phyloP scores from a whole-genome alignment of 2,797 vertebrate species.

The Menidia menidia region DNA sequence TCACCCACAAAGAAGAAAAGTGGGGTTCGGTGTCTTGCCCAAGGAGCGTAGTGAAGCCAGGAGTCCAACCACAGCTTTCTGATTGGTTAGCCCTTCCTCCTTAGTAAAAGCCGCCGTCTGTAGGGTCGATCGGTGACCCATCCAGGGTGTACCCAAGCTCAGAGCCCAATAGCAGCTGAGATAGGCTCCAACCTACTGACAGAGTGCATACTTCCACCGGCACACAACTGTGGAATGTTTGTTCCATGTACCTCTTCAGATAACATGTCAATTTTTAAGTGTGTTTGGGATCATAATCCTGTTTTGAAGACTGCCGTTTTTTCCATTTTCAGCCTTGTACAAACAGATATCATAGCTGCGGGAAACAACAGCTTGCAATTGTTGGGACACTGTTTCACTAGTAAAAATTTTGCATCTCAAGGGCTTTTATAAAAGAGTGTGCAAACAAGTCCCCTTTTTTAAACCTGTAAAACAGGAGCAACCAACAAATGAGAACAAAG shows the following conservation, averaged over 20 bases:
- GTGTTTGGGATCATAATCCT: background rate
- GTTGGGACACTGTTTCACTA: background rate
- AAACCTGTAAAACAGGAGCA: background rate
- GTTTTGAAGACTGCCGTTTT: background rate
- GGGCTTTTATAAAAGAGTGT: background rate
- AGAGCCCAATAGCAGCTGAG: no score
- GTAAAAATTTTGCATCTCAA: background rate
- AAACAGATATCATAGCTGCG: background rate
- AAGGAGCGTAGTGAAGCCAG: no score
- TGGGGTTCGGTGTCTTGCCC: no score
- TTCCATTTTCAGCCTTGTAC: background rate
- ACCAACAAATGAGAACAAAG: background rate
- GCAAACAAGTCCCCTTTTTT: background rate
- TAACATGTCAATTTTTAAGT: background rate
- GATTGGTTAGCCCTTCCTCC: no score
- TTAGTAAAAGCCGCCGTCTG: no score
- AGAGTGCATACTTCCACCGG: background rate
- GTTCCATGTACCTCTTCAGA: background rate
- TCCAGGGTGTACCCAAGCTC: no score
- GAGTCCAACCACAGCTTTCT: no score
- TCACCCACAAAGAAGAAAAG: no score
- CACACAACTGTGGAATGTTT: background rate
- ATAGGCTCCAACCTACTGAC: background rate
- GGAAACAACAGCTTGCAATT: background rate
- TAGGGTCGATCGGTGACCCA: no score